Percentiles rank a stretch among this genome's conserved stretches.
phyloP scores from a whole-genome alignment of 2,888 invertebrate genomes.

The Diarsia dahlii region DNA sequence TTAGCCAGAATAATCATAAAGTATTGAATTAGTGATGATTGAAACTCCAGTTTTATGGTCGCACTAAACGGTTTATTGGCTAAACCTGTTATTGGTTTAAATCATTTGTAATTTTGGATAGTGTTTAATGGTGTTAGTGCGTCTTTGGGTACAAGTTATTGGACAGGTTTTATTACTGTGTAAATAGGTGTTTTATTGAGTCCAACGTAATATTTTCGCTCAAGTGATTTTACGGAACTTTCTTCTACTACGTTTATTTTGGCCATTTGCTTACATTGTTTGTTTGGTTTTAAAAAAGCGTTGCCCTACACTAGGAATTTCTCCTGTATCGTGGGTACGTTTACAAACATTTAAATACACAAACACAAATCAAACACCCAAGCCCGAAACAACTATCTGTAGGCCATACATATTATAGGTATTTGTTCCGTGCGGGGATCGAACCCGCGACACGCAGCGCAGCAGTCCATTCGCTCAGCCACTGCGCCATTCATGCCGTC shows the following conservation, averaged over 20 bases:
- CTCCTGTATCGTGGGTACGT: no score
- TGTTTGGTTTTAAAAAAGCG: no score
- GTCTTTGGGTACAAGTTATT: conserved; percentile 36
- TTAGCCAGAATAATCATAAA: conserved; percentile 49
- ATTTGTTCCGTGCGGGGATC: no score
- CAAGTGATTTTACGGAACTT: not conserved
- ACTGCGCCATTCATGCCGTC: no score
- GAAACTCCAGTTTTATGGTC: conserved; percentile 59
- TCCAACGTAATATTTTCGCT: conserved; percentile 5
- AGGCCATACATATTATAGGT: no score
- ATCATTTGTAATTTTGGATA: conserved; percentile 61
- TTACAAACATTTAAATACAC: no score
- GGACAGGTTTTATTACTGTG: conserved; percentile 37
- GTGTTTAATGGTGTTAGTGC: conserved; percentile 33
- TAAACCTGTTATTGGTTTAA: conserved; percentile 49
- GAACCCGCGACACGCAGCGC: no score
- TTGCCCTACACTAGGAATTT: no score
- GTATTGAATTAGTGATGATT: conserved; percentile 61
- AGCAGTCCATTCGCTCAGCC: no score
- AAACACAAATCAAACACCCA: no score
- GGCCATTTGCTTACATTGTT: not conserved
- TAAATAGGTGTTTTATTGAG: conserved; percentile 28
- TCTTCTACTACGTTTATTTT: not conserved
- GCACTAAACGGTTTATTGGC: conserved; percentile 55
- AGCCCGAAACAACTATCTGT: no score